Percentiles rank a stretch among this genome's conserved stretches.
Evolutionary conservation across 2,113 vertebrate genomes (phyloP).

Genomic region (Ameiurus melas): DNA sequence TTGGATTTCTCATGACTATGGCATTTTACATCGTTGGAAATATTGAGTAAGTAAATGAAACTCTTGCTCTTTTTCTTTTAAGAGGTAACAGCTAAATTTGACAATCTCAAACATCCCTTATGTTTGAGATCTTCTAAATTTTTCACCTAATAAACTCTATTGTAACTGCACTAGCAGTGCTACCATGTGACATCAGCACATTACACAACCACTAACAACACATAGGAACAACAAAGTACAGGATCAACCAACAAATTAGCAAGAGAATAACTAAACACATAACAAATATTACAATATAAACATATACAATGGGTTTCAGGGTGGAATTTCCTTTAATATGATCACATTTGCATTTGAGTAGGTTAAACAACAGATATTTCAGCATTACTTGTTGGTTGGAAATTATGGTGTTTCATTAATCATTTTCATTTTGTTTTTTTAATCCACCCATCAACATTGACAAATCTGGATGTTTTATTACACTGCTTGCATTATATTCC

Average conservation of each 20-base stretch:
- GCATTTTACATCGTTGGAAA: neutral
- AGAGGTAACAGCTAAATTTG: neutral
- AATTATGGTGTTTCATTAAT: neutral
- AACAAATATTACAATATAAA: neutral
- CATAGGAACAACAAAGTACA: neutral
- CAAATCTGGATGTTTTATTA: neutral
- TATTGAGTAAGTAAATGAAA: neutral
- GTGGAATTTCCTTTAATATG: neutral
- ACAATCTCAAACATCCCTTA: neutral
- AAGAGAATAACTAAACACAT: neutral
- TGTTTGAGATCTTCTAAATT: neutral
- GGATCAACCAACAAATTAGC: neutral
- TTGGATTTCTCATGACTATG: neutral
- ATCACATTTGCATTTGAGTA: neutral
- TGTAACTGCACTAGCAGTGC: neutral
- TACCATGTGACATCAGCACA: neutral
- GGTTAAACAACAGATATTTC: neutral
- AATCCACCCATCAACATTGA: neutral
- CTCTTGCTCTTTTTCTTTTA: neutral
- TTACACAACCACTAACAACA: neutral
- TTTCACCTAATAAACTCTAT: neutral
- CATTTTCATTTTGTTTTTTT: neutral
- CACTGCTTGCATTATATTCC: neutral
- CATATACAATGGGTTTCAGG: neutral
- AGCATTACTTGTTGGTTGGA: neutral